phyloP scores from a whole-genome alignment of 37 sponge, comb jelly and placozoan species.

The Geodia barretti region DNA sequence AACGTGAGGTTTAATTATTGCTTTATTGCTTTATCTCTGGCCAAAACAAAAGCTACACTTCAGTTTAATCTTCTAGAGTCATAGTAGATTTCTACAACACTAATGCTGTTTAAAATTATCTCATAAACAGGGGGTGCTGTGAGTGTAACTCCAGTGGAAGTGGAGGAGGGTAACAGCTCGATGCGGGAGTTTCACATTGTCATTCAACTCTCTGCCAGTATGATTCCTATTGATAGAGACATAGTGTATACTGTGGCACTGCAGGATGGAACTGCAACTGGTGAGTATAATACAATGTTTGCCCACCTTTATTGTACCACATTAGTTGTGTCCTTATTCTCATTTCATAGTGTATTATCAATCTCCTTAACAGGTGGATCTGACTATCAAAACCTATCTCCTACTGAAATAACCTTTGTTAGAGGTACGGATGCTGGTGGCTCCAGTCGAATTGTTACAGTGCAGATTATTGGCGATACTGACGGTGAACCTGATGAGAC shows the following conservation, averaged over 20 bases:
- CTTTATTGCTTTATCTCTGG: not conserved
- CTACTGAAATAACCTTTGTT: not conserved
- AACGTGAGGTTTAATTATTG: not conserved
- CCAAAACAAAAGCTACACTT: too few relatives aligned
- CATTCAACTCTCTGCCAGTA: not conserved
- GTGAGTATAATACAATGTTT: not conserved
- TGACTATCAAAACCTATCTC: not conserved
- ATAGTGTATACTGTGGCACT: not conserved
- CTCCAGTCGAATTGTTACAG: not conserved
- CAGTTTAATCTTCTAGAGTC: not conserved
- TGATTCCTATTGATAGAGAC: not conserved
- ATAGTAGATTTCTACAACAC: not conserved
- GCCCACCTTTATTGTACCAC: not conserved
- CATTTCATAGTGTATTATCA: too few relatives aligned
- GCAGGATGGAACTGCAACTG: not conserved
- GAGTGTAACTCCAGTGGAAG: not conserved
- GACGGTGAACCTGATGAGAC: not conserved
- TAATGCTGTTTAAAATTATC: not conserved
- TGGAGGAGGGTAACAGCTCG: not conserved
- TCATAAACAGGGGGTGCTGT: not conserved
- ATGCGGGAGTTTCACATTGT: not conserved
- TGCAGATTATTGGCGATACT: not conserved
- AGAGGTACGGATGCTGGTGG: not conserved
- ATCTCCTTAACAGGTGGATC: not conserved
- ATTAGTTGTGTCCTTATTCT: too few relatives aligned